Conservation (phyloP, 2,888 invertebrate species). For the Steinernema scapterisci region DNA sequence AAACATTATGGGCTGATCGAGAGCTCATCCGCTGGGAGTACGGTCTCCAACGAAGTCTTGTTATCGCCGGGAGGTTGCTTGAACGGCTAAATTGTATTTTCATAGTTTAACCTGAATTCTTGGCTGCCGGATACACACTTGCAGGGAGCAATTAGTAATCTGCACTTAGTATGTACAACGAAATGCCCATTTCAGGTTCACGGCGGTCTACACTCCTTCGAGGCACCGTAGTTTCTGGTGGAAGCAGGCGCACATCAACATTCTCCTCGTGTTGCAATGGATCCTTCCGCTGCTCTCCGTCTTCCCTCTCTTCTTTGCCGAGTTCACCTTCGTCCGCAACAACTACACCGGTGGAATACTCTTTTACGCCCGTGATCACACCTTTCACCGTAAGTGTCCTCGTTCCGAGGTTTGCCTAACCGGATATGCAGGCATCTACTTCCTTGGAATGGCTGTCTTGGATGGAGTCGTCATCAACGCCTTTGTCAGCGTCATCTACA, state of each 20-base stretch:
- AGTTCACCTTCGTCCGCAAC: slow-evolving; percentile 48
- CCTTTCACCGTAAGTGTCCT: slow-evolving; percentile 42
- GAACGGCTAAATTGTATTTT: too few relatives aligned
- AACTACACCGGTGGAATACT: slow-evolving; percentile 44
- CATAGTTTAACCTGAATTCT: too few relatives aligned
- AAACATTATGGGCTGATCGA: too few relatives aligned
- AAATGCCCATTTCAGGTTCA: slow-evolving; percentile 52
- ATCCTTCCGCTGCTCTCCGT: slow-evolving; percentile 47
- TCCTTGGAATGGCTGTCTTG: slow-evolving; percentile 48
- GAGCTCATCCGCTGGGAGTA: too few relatives aligned
- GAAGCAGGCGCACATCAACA: slow-evolving; percentile 42
- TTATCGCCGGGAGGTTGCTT: too few relatives aligned
- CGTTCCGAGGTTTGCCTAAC: too few relatives aligned
- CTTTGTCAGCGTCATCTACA: slow-evolving; percentile 50
- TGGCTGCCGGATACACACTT: too few relatives aligned
- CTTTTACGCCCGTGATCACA: slow-evolving; percentile 46
- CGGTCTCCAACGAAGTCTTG: too few relatives aligned
- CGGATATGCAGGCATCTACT: slow-evolving; percentile 39
- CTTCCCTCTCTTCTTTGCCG: slow-evolving; percentile 48
- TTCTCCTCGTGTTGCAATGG: slow-evolving; percentile 50
- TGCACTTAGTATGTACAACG: too few relatives aligned
- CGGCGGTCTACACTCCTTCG: slow-evolving; percentile 54
- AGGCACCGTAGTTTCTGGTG: slow-evolving; percentile 54
- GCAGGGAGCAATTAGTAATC: too few relatives aligned
- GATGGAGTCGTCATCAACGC: slow-evolving; percentile 53